Evolutionary conservation across 2,797 vertebrate species (phyloP).

Genomic region (Clarias fuscus): DNA sequence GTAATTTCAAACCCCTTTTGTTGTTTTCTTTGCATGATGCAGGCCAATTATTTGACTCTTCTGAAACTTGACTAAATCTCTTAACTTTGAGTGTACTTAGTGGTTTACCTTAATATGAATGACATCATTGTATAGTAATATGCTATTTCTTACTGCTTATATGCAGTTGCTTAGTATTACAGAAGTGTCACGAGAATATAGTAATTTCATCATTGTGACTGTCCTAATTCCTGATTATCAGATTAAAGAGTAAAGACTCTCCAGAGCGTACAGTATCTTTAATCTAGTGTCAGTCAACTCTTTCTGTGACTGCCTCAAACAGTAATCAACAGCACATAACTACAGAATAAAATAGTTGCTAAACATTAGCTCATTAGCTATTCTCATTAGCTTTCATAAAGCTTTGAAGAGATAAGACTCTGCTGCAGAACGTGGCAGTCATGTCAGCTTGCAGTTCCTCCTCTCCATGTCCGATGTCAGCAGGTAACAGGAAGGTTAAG

Average conservation of each 20-base stretch:
- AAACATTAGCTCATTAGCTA: neutral
- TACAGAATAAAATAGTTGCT: neutral
- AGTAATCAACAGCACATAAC: neutral
- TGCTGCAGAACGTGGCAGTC: neutral
- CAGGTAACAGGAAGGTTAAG: no score
- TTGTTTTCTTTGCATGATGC: no score
- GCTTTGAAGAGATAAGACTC: neutral
- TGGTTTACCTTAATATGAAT: neutral
- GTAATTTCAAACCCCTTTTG: no score
- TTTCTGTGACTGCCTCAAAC: neutral
- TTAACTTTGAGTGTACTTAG: neutral
- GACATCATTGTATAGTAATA: neutral
- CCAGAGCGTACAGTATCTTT: neutral
- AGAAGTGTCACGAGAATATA: neutral
- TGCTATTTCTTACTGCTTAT: neutral
- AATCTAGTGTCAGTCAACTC: neutral
- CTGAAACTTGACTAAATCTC: no score
- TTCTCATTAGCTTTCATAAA: neutral
- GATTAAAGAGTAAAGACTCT: neutral
- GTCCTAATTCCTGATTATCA: neutral
- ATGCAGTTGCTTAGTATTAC: neutral
- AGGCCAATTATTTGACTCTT: no score
- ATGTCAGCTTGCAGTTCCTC: neutral
- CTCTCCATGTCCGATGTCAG: no score
- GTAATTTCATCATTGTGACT: neutral